Evolutionary conservation across 2,797 vertebrate genomes (phyloP).

Genomic region (Schizopygopsis malacanthus): DNA sequence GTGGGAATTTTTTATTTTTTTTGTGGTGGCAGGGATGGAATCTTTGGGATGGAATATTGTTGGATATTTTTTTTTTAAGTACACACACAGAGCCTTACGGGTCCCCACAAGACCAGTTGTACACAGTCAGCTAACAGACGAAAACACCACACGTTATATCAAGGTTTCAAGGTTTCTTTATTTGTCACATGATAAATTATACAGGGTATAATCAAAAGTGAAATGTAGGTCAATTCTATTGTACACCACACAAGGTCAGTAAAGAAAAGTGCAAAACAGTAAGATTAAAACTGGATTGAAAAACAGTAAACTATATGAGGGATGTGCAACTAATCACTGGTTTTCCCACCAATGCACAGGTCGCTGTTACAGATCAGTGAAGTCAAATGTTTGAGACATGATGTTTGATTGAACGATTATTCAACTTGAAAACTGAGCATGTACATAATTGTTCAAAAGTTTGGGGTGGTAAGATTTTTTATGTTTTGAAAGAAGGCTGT

Average conservation of each 20-base stretch:
- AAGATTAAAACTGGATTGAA: no score
- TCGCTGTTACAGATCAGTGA: neutral
- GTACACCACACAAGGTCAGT: no score
- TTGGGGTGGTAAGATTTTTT: neutral
- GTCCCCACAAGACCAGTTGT: neutral
- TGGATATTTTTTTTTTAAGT: neutral
- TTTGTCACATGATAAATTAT: no score
- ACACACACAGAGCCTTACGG: neutral
- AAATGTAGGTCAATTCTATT: no score
- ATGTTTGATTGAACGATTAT: neutral
- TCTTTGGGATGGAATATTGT: neutral
- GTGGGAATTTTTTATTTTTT: neutral
- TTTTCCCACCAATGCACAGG: neutral
- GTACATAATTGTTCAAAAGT: neutral
- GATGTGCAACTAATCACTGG: conserved; percentile 2
- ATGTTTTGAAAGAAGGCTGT: neutral
- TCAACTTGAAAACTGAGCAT: neutral
- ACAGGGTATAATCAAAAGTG: no score
- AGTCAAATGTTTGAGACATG: neutral
- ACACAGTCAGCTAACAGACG: neutral
- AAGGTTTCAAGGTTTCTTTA: no score
- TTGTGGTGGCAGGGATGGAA: neutral
- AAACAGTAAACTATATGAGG: neutral
- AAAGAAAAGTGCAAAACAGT: no score
- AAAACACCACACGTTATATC: neutral